Conservation (phyloP, 2,113 vertebrate species). For the Notechis scutatus region DNA sequence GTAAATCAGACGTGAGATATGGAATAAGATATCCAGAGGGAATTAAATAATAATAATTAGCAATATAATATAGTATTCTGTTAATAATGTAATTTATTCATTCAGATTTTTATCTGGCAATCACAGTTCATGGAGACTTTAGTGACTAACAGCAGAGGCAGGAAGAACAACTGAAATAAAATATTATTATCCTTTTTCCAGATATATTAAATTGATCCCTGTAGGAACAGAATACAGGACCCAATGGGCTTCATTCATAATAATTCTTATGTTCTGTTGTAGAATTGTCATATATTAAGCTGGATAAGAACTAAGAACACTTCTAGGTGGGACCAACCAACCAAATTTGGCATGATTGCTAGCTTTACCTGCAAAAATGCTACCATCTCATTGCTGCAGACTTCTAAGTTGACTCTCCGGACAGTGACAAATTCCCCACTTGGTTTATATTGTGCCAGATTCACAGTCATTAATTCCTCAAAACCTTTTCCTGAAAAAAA, state of each 20-base stretch:
- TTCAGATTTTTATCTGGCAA: not conserved
- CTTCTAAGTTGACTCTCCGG: constrained; percentile 89
- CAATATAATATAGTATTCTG: not conserved
- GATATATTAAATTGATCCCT: not conserved
- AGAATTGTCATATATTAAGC: not conserved
- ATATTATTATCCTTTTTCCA: not conserved
- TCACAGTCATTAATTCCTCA: constrained; percentile 93
- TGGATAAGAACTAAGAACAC: not conserved
- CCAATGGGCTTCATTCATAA: not conserved
- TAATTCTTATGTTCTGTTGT: not conserved
- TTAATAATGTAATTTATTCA: not conserved
- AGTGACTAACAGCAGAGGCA: not conserved
- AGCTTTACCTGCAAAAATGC: constrained; percentile 85
- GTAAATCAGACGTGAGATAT: constrained; percentile 3
- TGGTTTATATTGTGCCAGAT: constrained; percentile 86
- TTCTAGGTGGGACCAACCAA: not conserved
- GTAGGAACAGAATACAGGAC: not conserved
- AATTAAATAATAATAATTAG: not conserved
- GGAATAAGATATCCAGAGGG: not conserved
- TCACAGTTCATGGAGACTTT: not conserved
- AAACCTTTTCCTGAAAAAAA: constrained; percentile 83
- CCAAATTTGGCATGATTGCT: not conserved
- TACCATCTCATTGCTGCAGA: constrained; percentile 97
- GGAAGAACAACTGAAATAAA: not conserved
- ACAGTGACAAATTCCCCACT: constrained; percentile 87